A percentile compares a stretch with the other conserved stretches of the same genome.
These are phyloP conservation scores for Drosophila anomalipes DNA, from an alignment of 2,888 invertebrate genomes.

Conservation along the genomic window DNA sequence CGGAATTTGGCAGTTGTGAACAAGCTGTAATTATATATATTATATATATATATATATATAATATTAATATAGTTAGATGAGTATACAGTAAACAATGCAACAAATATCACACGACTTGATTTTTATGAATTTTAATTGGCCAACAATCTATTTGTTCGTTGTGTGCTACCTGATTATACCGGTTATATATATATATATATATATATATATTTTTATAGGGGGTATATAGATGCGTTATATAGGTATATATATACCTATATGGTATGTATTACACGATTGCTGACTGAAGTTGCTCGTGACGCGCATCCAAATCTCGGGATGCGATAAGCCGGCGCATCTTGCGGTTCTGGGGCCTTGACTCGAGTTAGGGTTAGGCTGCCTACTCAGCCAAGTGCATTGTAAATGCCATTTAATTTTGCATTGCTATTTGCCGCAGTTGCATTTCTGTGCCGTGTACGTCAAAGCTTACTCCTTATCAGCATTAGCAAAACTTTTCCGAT, in stretches of 20 bases:
- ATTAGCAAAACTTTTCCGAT: conserved; percentile 50
- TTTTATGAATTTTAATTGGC: conserved; percentile 6
- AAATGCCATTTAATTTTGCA: background rate
- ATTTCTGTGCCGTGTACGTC: conserved; percentile 35
- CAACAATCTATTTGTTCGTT: conserved; percentile 17
- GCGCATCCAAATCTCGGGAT: conserved; percentile 40
- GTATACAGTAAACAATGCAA: conserved; percentile 9
- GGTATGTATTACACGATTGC: conserved; percentile 23
- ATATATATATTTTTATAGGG: background rate
- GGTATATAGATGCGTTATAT: background rate
- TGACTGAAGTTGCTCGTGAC: conserved; percentile 52
- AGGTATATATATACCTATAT: background rate
- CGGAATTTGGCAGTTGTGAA: background rate
- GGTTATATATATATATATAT: conserved; percentile 37
- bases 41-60: too few species aligned
- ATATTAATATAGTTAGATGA: background rate
- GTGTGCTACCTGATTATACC: conserved; percentile 52
- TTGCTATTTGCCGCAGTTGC: conserved; percentile 27
- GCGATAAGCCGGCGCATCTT: conserved; percentile 38
- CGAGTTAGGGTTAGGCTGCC: conserved; percentile 34
- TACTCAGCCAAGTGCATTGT: conserved; percentile 24
- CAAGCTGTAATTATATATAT: background rate
- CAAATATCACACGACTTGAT: conserved; percentile 11
- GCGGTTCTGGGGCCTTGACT: conserved; percentile 47
- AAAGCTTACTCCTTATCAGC: conserved; percentile 40